Percentiles rank a stretch among this genome's conserved stretches.
Evolutionary conservation across 2,888 invertebrate species (phyloP).

Genomic region (Polyommatus iphigenia): DNA sequence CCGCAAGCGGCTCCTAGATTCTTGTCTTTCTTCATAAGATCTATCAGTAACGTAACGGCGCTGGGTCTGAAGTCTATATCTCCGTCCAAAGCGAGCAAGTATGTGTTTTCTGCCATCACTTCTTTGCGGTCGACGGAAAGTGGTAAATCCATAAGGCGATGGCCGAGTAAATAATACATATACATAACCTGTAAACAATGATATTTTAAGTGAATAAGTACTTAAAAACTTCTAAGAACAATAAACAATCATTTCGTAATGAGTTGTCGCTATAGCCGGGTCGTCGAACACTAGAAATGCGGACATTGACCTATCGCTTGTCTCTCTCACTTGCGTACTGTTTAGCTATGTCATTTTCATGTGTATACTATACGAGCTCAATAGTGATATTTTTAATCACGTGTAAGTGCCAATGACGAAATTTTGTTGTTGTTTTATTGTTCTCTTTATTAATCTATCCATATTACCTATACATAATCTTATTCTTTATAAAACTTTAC

Average conservation of each 20-base stretch:
- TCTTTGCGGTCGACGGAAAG: constrained; percentile 81
- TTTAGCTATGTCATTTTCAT: background rate
- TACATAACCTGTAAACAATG: constrained; percentile 85
- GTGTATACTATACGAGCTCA: too few relatives aligned
- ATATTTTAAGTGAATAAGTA: too few relatives aligned
- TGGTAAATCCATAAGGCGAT: constrained; percentile 86
- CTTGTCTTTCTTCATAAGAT: constrained; percentile 91
- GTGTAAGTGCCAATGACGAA: too few relatives aligned
- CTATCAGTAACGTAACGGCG: constrained; percentile 88
- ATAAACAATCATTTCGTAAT: too few relatives aligned
- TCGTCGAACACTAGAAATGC: background rate
- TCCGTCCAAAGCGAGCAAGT: constrained; percentile 90
- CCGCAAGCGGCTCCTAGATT: constrained; percentile 93
- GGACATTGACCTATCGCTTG: background rate
- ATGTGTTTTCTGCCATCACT: constrained; percentile 89
- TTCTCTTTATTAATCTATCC: too few relatives aligned
- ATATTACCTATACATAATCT: too few relatives aligned
- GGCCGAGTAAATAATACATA: constrained; percentile 94
- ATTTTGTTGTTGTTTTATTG: too few relatives aligned
- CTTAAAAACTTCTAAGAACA: too few relatives aligned
- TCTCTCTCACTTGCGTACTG: background rate
- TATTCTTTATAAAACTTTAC: background rate
- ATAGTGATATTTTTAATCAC: too few relatives aligned
- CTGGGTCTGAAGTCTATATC: constrained; percentile 93
- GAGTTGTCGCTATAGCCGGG: too few relatives aligned